Evolutionary conservation across 2,113 vertebrate genomes (phyloP), one percentile per base, ranked within the genome.

Genomic region (Campylomormyrus numenius): DNA sequence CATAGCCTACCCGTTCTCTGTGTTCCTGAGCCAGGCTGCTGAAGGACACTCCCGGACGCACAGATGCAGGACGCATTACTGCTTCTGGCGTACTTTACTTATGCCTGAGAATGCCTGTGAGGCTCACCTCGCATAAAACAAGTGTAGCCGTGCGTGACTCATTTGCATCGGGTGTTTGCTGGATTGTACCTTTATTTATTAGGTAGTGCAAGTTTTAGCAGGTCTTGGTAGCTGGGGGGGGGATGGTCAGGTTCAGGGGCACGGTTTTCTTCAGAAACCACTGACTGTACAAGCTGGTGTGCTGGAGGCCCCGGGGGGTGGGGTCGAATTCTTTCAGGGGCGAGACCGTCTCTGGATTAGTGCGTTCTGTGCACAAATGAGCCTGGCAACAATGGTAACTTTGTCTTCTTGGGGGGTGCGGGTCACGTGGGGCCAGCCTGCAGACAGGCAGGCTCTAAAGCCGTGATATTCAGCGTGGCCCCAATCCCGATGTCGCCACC

Each of bases 351-450:
- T 92, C 62, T 91, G 90, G 92, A 89, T 92, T 90, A 88, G 89
- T 92, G 91, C 88, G 89, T 92, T 92, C 90, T 88, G 92, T 85
- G 74, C 91, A 91, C 93, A 92, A 94, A 94, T 93, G 92, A 94
- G 92, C 91, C 93, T 70, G 35, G 90, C 90, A 91, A 96, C 94
- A 95, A 96, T 94, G 92, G 92, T 74, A 48, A 95, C 94, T 95
- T 93, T 95, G 95, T 96, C 88, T 92, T 53, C 85, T 35, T 11
- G 88, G 89, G 88, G 58, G 90, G 84, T 90, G 46, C 39, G 50
- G 89, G 9, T 52, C 88, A 6, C 5, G 90, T 85, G 83, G 91
- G 92, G 91, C 62, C 91, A 92, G 91, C 58, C 84, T 58, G 85
- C 80, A 84, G 77, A 58, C 50, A 50, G 50, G 50, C n/a, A 3